Evolutionary conservation across 2,888 invertebrate genomes (phyloP).

Genomic region (Clivina fossor): DNA sequence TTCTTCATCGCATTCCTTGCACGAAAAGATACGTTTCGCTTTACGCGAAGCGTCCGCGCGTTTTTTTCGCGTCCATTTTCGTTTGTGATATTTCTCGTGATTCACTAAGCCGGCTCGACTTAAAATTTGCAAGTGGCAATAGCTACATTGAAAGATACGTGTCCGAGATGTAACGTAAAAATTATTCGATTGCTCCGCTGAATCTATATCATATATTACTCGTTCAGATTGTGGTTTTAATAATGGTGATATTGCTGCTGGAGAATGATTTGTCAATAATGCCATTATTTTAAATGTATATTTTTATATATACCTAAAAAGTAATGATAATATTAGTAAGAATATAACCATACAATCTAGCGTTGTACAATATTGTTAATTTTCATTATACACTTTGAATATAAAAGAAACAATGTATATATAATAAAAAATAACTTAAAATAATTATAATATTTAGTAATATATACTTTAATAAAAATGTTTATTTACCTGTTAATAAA

Average conservation of each 20-base stretch:
- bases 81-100: slow-evolving; percentile 21
- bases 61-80: slow-evolving; percentile 10
- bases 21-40: slow-evolving; percentile 5
- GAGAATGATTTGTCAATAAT: slow-evolving; percentile 14
- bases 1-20: slow-evolving; percentile 20
- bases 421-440: background rate
- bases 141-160: slow-evolving; percentile 16
- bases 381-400: background rate
- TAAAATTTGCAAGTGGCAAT: slow-evolving; percentile 3
- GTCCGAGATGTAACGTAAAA: slow-evolving; percentile 5
- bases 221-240: slow-evolving; percentile 14
- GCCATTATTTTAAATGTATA: too few species aligned
- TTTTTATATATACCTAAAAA: background rate
- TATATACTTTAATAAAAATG: background rate
- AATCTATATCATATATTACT: slow-evolving; percentile 11
- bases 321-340: background rate
- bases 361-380: too few species aligned
- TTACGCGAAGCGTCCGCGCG: slow-evolving; percentile 14
- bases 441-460: background rate
- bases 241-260: slow-evolving; percentile 16
- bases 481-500: background rate
- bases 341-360: too few species aligned
- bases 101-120: slow-evolving; percentile 19
- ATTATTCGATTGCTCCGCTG: slow-evolving; percentile 11
- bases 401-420: background rate